These are phyloP conservation scores for Lydus trimaculatus DNA, from an alignment of 2,888 invertebrate genomes.

Conservation along the genomic window DNA sequence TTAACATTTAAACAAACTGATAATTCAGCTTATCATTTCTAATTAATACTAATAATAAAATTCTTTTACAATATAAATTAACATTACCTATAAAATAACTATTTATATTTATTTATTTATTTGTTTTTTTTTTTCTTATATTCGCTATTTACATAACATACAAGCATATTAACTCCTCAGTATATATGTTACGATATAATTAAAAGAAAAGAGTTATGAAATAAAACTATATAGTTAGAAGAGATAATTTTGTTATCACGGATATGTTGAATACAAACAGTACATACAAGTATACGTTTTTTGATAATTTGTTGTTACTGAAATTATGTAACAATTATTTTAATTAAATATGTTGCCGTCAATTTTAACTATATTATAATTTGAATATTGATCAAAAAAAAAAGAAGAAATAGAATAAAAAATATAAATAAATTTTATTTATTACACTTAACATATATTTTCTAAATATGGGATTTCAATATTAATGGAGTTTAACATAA, in stretches of 20 bases:
- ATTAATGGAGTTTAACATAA: not conserved
- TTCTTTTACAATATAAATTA: constrained; percentile 41
- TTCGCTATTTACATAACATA: constrained; percentile 37
- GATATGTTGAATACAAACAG: constrained; percentile 6
- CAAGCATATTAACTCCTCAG: constrained; percentile 33
- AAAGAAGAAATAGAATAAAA: not conserved
- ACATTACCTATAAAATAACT: constrained; percentile 37
- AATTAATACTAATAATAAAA: constrained; percentile 24
- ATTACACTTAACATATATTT: not conserved
- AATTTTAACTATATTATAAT: not conserved
- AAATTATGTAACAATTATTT: constrained; percentile 27
- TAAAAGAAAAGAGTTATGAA: constrained; percentile 21
- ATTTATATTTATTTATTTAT: constrained; percentile 22
- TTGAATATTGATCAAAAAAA: constrained; percentile 6
- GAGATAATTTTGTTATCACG: constrained; percentile 8
- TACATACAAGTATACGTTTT: constrained; percentile 24
- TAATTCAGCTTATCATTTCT: constrained; percentile 4
- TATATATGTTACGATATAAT: constrained; percentile 11
- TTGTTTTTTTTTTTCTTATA: too few relatives aligned
- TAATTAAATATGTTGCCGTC: constrained; percentile 17
- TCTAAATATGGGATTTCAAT: not conserved
- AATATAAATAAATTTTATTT: not conserved
- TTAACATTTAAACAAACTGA: constrained; percentile 27
- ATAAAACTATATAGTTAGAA: constrained; percentile 5
- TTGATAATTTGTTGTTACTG: constrained; percentile 24